Evolutionary conservation across 2,113 vertebrate species (phyloP).

Genomic region (Cryptotis parvus): DNA sequence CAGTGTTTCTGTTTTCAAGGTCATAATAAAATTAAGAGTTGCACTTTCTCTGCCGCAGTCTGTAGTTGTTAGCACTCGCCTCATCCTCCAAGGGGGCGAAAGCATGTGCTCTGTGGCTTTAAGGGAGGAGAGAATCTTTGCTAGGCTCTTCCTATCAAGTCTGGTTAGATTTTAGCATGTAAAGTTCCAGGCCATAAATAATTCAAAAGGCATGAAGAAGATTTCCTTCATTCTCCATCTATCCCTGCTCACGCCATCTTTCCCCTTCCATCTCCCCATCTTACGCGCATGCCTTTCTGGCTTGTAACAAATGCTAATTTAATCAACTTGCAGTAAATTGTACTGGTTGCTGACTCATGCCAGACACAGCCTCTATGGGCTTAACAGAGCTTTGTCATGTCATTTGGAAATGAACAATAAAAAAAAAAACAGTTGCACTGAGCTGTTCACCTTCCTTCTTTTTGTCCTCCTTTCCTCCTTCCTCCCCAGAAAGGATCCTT

Average conservation of each 20-base stretch:
- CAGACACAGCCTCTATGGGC: conserved; percentile 89
- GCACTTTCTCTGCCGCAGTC: neutral
- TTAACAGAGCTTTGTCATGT: conserved; percentile 89
- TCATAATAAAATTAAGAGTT: conserved; percentile 63
- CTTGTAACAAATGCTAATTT: conserved; percentile 98
- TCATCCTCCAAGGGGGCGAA: conserved; percentile 28
- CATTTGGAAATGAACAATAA: conserved; percentile 86
- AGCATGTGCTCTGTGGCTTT: conserved; percentile 58
- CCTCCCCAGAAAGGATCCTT: neutral
- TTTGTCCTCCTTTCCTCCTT: conserved; percentile 25
- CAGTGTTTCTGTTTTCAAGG: conserved; percentile 56
- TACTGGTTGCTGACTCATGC: conserved; percentile 95
- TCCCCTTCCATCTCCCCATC: neutral
- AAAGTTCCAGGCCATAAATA: conserved; percentile 88
- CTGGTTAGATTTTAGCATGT: conserved; percentile 68
- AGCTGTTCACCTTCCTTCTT: conserved; percentile 76
- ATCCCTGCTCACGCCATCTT: conserved; percentile 17
- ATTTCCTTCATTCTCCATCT: conserved; percentile 82
- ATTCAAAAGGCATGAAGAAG: conserved; percentile 87
- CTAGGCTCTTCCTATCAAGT: conserved; percentile 59
- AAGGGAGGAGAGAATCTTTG: conserved; percentile 44
- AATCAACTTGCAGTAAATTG: conserved; percentile 98
- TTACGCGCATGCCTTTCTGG: conserved; percentile 81
- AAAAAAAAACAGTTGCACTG: conserved; percentile 8
- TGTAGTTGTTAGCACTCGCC: conserved; percentile 36